Evolutionary conservation across 2,113 vertebrate species (phyloP), one percentile per base, ranked within the genome.

Genomic region (Hepsetus odoe): DNA sequence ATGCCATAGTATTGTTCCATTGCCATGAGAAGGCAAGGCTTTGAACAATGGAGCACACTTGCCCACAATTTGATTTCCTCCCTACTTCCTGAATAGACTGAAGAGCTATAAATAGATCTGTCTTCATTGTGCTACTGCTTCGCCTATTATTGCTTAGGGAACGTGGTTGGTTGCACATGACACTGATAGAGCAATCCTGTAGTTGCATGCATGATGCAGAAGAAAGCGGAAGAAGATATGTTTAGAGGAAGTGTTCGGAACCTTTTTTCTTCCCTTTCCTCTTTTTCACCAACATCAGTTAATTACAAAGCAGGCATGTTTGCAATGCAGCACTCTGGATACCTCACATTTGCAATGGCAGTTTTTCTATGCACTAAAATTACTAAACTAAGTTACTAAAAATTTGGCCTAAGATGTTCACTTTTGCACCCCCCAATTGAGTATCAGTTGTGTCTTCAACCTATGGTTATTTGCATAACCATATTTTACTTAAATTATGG

Each of bases 51-150:
- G 14, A 38, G 22, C 56, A 62, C 22, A 30, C 61, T 44, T 62
- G 62, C 77, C 81, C 72, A 70, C 59, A 49, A 85, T 82, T 77
- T 71, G 85, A 76, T 79, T 80, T 65, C 40, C 5, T 72, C 84
- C 49, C 32, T 24, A 5, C 66, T 83, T 83, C 65, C 80, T 79
- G 64, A 53, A 77, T 79, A 66, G 83, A 64, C 72, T 67, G 66
- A 30, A 62, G 0, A 3, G 0, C 55, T 83, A 85, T 80, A 88
- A 86, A 89, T 87, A 87, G 86, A 42, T 72, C 58, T n/a, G 24
- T 28, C 44, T 64, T 51, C 22, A 64, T 64, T 64, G 42, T 14
- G 22, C 18, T 62, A 22, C 6, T 64, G 9, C 8, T 59, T 1
- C 53, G 32, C 24, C 49, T 69, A 24, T 44, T 59, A 59, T 38